Base-by-base conservation (phyloP, 30 jellyfish, hydroid and myxozoan genomes). In the Aurelia coerulea region DNA sequence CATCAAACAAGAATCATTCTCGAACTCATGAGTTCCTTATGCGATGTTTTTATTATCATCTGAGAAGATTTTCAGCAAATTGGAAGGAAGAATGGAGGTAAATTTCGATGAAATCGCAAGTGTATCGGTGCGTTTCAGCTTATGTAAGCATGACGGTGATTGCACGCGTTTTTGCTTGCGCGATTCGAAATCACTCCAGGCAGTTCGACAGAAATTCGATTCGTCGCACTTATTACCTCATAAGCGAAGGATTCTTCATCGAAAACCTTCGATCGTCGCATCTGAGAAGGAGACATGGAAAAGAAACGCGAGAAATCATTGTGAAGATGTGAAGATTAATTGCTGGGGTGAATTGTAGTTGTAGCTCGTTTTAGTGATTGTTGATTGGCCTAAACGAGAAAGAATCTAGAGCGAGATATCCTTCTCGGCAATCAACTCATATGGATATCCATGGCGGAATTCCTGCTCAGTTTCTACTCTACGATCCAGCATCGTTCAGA, bases 121-220 rank as follows among this genome's bases (percentile, higher is more conserved):
- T 31, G 49, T 80, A 65, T 80, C 90, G 81, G 52, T 68, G 84
- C 81, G 72, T 67, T 81, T 81, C 23, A 62, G 73, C 52, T 62
- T 46, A 59, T 23, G 32, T 52, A 78, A 54, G 91, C 91, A 56
- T 81, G 91, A 68, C 83, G 46, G 18, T 81, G 77, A 16, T n/a
- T 81, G 69, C 91, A 81, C 91, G 91, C 91, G 81, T 81, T 66
- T 73, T 81, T 81, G 85, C 74, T 35, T 76, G 52, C 87, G 78
- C 91, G 71, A 72, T 42, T 58, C 72, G 78, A 60, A 81, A 81
- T 81, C 84, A 81, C 73, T 56, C 52, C 75, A 52, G 72, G 83
- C 84, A 81, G 78, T 33, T 81, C 83, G 91, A 69, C 53, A 63
- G 54, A 80, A 80, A 15, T 65, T 62, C 73, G 29, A 17, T 33